A percentile compares a stretch with the other conserved stretches of the same genome.
These are phyloP conservation scores for Buphagus erythrorhynchus DNA, from an alignment of 2,797 vertebrate genomes.

Conservation along the genomic window DNA sequence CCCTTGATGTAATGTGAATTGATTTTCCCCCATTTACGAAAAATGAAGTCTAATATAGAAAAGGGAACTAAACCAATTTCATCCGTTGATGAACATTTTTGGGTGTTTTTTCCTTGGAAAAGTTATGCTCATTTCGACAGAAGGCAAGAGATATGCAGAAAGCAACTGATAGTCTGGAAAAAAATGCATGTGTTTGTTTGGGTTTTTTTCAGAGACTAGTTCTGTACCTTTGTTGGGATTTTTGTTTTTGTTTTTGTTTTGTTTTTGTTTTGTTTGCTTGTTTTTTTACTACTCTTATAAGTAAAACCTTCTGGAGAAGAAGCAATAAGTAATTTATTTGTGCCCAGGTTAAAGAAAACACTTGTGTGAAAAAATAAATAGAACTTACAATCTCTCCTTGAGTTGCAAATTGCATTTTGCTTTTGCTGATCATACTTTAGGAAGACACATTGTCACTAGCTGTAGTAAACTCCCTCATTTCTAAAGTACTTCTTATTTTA, in stretches of 20 bases:
- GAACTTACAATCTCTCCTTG: not conserved
- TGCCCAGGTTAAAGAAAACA: not conserved
- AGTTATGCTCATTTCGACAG: not conserved
- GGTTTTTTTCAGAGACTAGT: not conserved
- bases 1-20: not conserved
- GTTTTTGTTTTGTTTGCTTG: not conserved
- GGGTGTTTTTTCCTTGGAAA: not conserved
- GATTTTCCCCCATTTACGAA: not conserved
- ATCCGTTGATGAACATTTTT: not conserved
- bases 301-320: not conserved
- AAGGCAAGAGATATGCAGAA: not conserved
- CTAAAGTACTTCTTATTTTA: not conserved
- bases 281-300: not conserved
- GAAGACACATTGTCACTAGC: not conserved
- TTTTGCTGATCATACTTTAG: not conserved
- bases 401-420: not conserved
- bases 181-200: rapidly evolving
- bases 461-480: not conserved
- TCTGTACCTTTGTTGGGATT: not conserved
- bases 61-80: not conserved
- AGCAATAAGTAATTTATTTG: not conserved
- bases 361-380: not conserved
- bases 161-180: not conserved
- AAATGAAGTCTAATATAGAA: not conserved
- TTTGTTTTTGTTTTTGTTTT: not conserved